Evolutionary conservation across 2,113 vertebrate species (phyloP).

Genomic region (Glareola pratincola): DNA sequence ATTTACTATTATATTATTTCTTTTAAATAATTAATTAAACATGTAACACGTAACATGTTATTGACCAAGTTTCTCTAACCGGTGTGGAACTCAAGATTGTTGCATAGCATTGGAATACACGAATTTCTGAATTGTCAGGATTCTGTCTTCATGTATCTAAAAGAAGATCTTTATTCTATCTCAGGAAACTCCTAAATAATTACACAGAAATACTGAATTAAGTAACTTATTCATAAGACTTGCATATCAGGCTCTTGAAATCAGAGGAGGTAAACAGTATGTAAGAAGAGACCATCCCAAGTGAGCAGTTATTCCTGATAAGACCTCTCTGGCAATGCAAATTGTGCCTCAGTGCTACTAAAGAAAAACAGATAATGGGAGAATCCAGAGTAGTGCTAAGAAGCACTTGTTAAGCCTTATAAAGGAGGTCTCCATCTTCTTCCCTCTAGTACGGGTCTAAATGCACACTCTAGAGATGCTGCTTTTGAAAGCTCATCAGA

Average conservation of each 20-base stretch:
- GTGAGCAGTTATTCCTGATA: not conserved
- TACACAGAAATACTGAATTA: not conserved
- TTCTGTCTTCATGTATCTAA: not conserved
- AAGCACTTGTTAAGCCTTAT: not conserved
- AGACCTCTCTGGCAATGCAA: not conserved
- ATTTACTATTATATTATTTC: not conserved
- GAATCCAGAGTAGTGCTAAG: not conserved
- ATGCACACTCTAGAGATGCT: not conserved
- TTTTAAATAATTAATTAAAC: slow-evolving; percentile 4
- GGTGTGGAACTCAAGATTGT: not conserved
- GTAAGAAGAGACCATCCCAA: not conserved
- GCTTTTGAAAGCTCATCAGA: not conserved
- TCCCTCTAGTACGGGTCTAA: accelerated
- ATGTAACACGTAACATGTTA: not conserved
- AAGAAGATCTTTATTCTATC: not conserved
- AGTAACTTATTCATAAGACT: not conserved
- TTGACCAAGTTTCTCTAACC: not conserved
- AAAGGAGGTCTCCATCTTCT: not conserved
- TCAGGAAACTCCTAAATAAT: not conserved
- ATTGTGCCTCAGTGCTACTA: not conserved
- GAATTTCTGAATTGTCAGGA: not conserved
- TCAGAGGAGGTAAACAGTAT: not conserved
- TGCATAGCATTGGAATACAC: not conserved
- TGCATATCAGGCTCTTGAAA: not conserved
- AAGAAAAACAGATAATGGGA: not conserved